Base-by-base conservation (phyloP, 2,888 invertebrate species). In the Boloria euphrosyne region DNA sequence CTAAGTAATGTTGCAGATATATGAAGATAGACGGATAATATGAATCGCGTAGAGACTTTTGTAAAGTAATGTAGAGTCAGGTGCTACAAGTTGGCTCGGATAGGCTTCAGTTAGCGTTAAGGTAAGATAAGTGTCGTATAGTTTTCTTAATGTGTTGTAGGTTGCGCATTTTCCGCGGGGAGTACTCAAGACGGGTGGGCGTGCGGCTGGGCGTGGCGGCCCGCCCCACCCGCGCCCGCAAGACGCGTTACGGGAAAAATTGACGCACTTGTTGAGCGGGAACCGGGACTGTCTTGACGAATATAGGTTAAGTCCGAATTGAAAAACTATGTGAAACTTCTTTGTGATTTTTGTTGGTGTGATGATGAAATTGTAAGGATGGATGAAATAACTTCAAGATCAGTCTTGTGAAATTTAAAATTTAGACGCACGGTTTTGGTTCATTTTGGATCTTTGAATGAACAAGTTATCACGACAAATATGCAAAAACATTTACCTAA, bases 151-250 rank as follows among this genome's bases (percentile, higher is more conserved):
- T 55, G 62, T 62, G 46, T 16, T 4, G 16, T 31, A 59, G 38
- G 55, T 54, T 52, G 52, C 57, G 62, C 62, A 69, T 71, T 69
- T 71, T 66, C 58, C 67, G 59, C 50, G 61, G 70, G 72, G 72
- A 67, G 72, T 68, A 54, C 73, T 76, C 54, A 76, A 86, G 86
- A 84, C 74, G 70, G 70, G 79, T 81, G 86, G 90, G 90, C 90
- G 90, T 88, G 82, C 74, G 76, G 74, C 80, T 85, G 85, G 89
- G 89, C 89, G 90, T 80, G 85, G 80, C 84, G 79, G 59, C 70
- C 70, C 75, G 78, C 74, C 72, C 85, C 90, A 86, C 57, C 57
- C 61, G 62, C 89, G 87, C 76, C 79, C 79, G 68, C 83, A 90
- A 88, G 89, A 89, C 84, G 82, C 73, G 69, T 69, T 75, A 77